Base-by-base conservation (phyloP, 2,888 invertebrate genomes). In the Eledone cirrhosa region DNA sequence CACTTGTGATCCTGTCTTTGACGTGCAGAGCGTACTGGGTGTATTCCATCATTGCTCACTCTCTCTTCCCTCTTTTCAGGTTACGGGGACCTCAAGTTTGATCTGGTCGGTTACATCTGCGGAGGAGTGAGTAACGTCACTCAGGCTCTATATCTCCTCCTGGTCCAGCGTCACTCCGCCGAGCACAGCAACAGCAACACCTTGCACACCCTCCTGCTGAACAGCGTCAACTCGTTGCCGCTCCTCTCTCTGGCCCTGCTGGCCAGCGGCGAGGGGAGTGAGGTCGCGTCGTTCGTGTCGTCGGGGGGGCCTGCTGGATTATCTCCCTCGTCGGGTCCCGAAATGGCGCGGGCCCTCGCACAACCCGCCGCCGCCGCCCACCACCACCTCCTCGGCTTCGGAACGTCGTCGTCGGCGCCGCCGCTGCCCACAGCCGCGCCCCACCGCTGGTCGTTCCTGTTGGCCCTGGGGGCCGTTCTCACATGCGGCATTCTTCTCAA, bases 81-180 rank as follows among this genome's bases (percentile, higher is more conserved):
- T 78, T 88, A 89, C 81, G 91, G 91, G 29, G 92, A 92, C 82
- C 82, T 91, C 41, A 85, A 88, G 14, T 91, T 91, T 81, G 88
- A 88, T 80, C 31, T 86, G 19, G 80, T 84, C 48, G 91, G 91
- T 3, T 92, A 92, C 83, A 80, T 84, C 0, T 89, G 89, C 85
- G 91, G 91, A 16, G 83, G 84, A 0, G 78, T 89, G 13, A 91
- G 91, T 84, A 91, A 91, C 78, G 78, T 91, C 48, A 89, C 89
- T 1, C 92, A 92, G 81, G 89, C 91, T 2, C 78, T 90, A 22
- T 92, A 92, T 83, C 89, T 91, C n/a, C 88, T 91, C 19, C 85
- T 91, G 13, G 90, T 92, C 0, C 91, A 92, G 85, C 87, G 86
- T 80, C 85, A 85, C 77, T 84, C 89, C 19, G 33, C n/a, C n/a